phyloP scores from a whole-genome alignment of 2,113 vertebrate genomes.

The Solea solea region DNA sequence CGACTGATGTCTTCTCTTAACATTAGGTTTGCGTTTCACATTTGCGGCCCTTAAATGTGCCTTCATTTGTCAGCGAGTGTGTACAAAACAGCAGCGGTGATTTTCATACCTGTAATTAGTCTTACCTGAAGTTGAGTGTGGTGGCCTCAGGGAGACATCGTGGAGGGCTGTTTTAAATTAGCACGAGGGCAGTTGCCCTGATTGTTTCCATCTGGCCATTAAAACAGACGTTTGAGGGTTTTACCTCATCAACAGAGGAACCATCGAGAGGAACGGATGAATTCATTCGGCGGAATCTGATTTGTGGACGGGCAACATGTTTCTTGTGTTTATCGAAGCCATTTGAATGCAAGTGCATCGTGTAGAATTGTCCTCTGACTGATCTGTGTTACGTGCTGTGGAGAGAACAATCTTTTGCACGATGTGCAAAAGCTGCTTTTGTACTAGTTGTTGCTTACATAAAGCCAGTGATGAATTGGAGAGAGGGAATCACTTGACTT shows the following conservation, averaged over 20 bases:
- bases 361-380: constrained; percentile 5
- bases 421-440: constrained; percentile 51
- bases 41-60: constrained; percentile 29
- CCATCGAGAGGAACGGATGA: constrained; percentile 39
- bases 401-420: constrained; percentile 39
- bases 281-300: constrained; percentile 35
- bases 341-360: constrained; percentile 15
- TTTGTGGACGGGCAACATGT: constrained; percentile 19
- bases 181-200: constrained; percentile 74
- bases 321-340: neutral
- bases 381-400: constrained; percentile 16
- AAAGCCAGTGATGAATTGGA: constrained; percentile 68
- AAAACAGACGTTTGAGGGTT: constrained; percentile 59
- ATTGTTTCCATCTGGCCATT: constrained; percentile 83
- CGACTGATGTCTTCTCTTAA: constrained; percentile 31
- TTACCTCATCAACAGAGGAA: constrained; percentile 34
- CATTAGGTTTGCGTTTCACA: constrained; percentile 49
- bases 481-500: constrained; percentile 75
- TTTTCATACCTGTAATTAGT: constrained; percentile 80
- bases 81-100: constrained; percentile 60
- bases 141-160: constrained; percentile 77
- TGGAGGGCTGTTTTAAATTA: constrained; percentile 78
- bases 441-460: constrained; percentile 35
- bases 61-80: constrained; percentile 52
- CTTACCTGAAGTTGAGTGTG: constrained; percentile 74